Evolutionary conservation across 2,113 vertebrate genomes (phyloP).

Genomic region (Noctilio leporinus): DNA sequence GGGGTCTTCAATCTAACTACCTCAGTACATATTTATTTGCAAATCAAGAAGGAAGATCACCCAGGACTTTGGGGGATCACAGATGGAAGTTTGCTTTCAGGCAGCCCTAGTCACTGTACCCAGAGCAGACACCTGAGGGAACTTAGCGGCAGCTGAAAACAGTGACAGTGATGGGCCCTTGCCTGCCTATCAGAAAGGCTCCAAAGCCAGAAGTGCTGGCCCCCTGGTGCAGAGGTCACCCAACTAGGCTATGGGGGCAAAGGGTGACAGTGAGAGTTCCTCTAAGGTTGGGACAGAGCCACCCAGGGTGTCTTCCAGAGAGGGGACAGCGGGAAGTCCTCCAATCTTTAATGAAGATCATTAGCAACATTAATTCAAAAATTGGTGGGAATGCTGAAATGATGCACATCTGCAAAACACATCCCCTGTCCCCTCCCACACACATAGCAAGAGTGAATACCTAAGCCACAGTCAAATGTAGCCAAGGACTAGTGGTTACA

Average conservation of each 20-base stretch:
- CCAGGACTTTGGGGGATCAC: neutral
- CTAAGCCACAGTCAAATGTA: neutral
- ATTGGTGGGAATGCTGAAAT: neutral
- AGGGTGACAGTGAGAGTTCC: neutral
- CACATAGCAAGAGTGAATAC: neutral
- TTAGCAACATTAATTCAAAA: neutral
- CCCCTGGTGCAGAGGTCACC: neutral
- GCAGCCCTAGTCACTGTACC: neutral
- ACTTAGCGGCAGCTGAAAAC: neutral
- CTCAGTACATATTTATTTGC: neutral
- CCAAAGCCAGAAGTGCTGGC: neutral
- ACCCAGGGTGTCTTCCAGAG: neutral
- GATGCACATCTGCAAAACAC: neutral
- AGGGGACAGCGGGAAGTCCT: neutral
- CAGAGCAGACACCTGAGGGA: neutral
- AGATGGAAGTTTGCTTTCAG: neutral
- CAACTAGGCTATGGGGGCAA: neutral
- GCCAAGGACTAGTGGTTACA: neutral
- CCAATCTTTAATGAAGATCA: neutral
- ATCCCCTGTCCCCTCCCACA: too few species aligned
- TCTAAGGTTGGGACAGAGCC: neutral
- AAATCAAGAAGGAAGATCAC: neutral
- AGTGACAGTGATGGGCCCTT: neutral
- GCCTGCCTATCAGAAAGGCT: neutral
- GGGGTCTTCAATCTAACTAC: neutral